phyloP scores from a whole-genome alignment of 2,113 vertebrate genomes.

The Actinemys pallida region DNA sequence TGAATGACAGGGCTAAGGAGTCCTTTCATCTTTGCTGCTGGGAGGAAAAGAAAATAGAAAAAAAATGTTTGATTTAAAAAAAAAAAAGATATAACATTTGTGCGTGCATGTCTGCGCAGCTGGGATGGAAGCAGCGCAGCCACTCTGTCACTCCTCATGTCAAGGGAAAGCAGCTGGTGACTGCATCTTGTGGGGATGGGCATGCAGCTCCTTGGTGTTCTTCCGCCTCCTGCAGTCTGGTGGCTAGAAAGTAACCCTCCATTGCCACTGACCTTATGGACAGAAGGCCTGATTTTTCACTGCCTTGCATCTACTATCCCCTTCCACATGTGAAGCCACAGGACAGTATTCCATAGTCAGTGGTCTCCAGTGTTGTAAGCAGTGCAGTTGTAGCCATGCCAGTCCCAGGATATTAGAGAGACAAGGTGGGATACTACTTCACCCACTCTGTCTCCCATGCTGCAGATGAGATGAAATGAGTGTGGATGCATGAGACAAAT shows the following conservation, averaged over 20 bases:
- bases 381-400: too few species aligned
- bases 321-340: not conserved
- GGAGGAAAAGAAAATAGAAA: not conserved
- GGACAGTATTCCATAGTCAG: accelerated
- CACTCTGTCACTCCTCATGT: not conserved
- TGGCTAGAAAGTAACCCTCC: not conserved
- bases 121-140: not conserved
- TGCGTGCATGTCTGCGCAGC: accelerated
- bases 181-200: not conserved
- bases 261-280: not conserved
- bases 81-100: not conserved
- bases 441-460: not conserved
- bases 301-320: not conserved
- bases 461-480: not conserved
- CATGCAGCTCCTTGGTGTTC: accelerated
- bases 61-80: not conserved
- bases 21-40: not conserved
- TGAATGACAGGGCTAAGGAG: accelerated
- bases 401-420: not conserved
- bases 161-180: not conserved
- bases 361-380: accelerated
- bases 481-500: not conserved
- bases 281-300: not conserved
- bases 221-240: not conserved
- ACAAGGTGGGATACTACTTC: too few species aligned